These are phyloP conservation scores for Triplophysa tibetana DNA, from an alignment of 2,113 vertebrate genomes.

Conservation along the genomic window DNA sequence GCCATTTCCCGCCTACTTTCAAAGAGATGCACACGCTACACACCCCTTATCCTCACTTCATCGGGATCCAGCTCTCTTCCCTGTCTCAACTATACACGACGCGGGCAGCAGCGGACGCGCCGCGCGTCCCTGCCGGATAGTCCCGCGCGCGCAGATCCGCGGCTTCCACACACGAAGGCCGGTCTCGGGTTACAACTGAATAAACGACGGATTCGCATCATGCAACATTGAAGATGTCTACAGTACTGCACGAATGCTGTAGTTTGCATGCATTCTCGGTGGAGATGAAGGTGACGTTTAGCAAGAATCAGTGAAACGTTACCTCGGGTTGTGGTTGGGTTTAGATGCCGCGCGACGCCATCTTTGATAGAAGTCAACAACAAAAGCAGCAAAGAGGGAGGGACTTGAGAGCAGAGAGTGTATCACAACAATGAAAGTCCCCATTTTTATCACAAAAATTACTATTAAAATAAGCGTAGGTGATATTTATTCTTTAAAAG, in stretches of 20 bases:
- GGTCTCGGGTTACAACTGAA: slow-evolving; percentile 5
- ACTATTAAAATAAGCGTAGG: neutral
- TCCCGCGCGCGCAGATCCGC: slow-evolving; percentile 20
- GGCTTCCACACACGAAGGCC: slow-evolving; percentile 45
- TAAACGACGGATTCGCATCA: neutral
- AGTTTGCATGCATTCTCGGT: neutral
- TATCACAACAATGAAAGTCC: slow-evolving; percentile 30
- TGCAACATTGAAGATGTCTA: neutral
- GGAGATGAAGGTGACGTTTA: neutral
- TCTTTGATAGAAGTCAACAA: slow-evolving; percentile 71
- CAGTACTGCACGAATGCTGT: neutral
- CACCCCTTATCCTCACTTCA: slow-evolving; percentile 72
- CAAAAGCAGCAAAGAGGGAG: slow-evolving; percentile 58
- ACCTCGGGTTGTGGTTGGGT: slow-evolving; percentile 66
- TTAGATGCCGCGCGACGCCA: slow-evolving; percentile 76
- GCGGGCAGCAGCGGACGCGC: slow-evolving; percentile 12
- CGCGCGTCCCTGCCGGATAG: slow-evolving; percentile 14
- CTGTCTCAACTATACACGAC: neutral
- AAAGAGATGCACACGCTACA: slow-evolving; percentile 71
- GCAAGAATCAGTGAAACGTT: slow-evolving; percentile 53
- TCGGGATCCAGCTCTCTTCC: slow-evolving; percentile 48
- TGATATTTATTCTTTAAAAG: neutral
- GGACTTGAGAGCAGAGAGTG: slow-evolving; percentile 56
- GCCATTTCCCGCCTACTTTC: slow-evolving; percentile 77
- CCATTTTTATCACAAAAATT: neutral